These are phyloP conservation scores for Siniperca knerii DNA, from an alignment of 2,113 vertebrate genomes.

Conservation along the genomic window DNA sequence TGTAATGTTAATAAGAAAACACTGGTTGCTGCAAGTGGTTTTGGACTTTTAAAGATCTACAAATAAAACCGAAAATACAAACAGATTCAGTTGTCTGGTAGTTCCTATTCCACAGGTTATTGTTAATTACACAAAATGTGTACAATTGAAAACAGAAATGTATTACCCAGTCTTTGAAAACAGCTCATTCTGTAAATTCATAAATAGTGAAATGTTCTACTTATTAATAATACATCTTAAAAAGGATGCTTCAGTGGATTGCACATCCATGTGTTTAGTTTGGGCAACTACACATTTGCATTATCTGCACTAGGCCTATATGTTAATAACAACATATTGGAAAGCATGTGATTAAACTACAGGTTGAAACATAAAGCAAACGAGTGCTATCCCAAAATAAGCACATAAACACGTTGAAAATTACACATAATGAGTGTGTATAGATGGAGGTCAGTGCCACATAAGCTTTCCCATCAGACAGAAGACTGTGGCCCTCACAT, in stretches of 20 bases:
- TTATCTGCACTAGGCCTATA: not conserved
- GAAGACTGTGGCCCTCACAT: constrained; percentile 22
- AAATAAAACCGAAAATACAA: constrained; percentile 50
- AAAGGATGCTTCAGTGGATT: constrained; percentile 25
- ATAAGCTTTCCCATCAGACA: constrained; percentile 41
- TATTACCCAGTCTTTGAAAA: constrained; percentile 44
- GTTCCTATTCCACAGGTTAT: constrained; percentile 59
- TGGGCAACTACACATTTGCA: constrained; percentile 17
- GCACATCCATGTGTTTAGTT: constrained; percentile 36
- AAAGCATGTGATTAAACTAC: constrained; percentile 31
- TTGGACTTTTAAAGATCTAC: constrained; percentile 16
- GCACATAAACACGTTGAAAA: constrained; percentile 26
- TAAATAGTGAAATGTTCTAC: constrained; percentile 75
- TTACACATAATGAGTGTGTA: constrained; percentile 37
- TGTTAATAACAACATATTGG: not conserved
- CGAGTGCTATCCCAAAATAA: constrained; percentile 38
- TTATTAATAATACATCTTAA: constrained; percentile 48
- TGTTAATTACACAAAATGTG: constrained; percentile 53
- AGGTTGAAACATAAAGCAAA: constrained; percentile 33
- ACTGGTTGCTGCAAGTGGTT: constrained; percentile 47
- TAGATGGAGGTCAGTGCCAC: constrained; percentile 47
- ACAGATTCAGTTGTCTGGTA: constrained; percentile 26
- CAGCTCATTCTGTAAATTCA: constrained; percentile 69
- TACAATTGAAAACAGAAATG: not conserved
- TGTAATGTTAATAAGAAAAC: constrained; percentile 18